These are phyloP conservation scores for Turnix velox DNA, from an alignment of 2,113 vertebrate species.

Conservation along the genomic window DNA sequence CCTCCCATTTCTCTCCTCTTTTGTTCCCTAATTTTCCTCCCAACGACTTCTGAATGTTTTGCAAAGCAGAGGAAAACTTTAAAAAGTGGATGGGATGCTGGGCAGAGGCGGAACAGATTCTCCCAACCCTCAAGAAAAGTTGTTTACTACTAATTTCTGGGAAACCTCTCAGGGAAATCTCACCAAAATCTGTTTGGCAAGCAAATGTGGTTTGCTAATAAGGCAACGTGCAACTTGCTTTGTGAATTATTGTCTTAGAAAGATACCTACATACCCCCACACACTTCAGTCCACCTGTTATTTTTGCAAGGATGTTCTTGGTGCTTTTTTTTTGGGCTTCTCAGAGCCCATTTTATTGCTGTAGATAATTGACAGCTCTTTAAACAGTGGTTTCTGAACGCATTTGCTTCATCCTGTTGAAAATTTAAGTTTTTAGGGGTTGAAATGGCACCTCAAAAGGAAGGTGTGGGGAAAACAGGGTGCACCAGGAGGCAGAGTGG, in stretches of 20 bases:
- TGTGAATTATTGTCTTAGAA: not conserved
- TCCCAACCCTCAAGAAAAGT: not conserved
- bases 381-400: not conserved
- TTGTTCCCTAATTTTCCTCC: not conserved
- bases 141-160: conserved; percentile 27
- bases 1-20: too few relatives aligned
- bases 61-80: not conserved
- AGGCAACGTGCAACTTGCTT: not conserved
- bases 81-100: not conserved
- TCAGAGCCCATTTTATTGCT: not conserved
- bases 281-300: not conserved
- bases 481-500: not conserved
- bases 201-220: not conserved
- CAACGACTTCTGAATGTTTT: not conserved
- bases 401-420: not conserved
- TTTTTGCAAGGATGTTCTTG: not conserved
- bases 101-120: not conserved
- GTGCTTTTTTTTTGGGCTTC: not conserved
- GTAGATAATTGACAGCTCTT: not conserved
- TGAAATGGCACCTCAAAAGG: not conserved
- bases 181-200: not conserved
- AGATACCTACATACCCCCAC: not conserved
- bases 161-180: conserved; percentile 7
- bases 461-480: not conserved
- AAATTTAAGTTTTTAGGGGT: not conserved